Conservation (phyloP, 2,888 invertebrate species). For the Rutpela maculata region DNA sequence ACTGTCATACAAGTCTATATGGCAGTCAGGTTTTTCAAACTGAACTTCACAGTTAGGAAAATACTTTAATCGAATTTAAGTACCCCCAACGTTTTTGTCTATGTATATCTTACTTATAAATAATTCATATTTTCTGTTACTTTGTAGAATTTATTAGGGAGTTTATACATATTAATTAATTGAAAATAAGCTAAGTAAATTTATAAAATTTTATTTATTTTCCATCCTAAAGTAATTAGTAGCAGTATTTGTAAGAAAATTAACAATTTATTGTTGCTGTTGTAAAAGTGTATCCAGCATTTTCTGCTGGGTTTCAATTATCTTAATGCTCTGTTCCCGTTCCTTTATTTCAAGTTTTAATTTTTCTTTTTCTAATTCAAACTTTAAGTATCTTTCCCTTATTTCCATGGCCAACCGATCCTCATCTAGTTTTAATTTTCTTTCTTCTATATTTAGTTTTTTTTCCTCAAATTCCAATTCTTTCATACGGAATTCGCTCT, state of each 20-base stretch:
- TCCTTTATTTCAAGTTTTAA: neutral
- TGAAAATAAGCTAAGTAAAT: too few relatives aligned
- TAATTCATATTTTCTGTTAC: too few relatives aligned
- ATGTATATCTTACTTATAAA: too few relatives aligned
- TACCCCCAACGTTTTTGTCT: neutral
- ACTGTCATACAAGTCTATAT: conserved; percentile 1
- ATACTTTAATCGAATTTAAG: neutral
- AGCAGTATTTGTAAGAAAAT: too few relatives aligned
- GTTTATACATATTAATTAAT: too few relatives aligned
- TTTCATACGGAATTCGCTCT: neutral
- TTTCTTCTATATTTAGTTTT: neutral
- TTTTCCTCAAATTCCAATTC: neutral
- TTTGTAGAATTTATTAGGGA: too few relatives aligned
- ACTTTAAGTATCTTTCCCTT: too few relatives aligned
- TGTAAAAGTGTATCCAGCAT: neutral
- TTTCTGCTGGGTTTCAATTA: neutral
- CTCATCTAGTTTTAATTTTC: neutral
- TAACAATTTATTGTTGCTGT: neutral
- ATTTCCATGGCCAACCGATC: neutral
- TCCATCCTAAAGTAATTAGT: too few relatives aligned
- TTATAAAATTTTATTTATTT: too few relatives aligned
- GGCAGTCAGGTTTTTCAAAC: neutral
- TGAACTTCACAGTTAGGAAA: neutral
- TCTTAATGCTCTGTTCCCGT: neutral
- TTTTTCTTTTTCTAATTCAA: neutral